Conservation (phyloP, 2,888 invertebrate genomes). For the Nephrotoma flavescens region DNA sequence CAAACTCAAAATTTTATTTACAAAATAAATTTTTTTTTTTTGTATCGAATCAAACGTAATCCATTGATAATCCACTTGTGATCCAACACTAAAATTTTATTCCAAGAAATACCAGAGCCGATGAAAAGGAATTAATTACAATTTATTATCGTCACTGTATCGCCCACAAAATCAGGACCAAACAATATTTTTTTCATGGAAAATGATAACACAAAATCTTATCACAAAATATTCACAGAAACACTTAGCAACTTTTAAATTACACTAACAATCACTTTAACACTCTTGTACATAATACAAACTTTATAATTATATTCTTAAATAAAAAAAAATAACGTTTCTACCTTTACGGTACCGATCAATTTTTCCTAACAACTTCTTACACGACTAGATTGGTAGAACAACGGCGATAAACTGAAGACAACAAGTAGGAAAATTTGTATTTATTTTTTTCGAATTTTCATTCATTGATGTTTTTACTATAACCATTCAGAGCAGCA, state of each 20-base stretch:
- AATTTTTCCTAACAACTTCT: not conserved
- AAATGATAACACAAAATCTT: not conserved
- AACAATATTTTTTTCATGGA: not conserved
- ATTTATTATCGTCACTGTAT: too few species aligned
- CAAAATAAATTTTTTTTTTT: too few species aligned
- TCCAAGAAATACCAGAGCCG: too few species aligned
- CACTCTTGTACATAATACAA: not conserved
- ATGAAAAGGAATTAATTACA: too few species aligned
- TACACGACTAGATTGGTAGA: not conserved
- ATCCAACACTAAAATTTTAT: too few species aligned
- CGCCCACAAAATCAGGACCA: not conserved
- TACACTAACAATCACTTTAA: not conserved
- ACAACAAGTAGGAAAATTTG: not conserved
- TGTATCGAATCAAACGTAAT: too few species aligned
- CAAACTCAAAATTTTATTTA: too few species aligned
- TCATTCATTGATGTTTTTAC: not conserved
- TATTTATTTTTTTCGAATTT: not conserved
- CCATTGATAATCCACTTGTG: too few species aligned
- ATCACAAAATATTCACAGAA: not conserved
- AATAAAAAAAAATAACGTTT: not conserved
- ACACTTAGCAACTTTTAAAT: not conserved
- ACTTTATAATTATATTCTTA: not conserved
- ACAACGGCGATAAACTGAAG: not conserved
- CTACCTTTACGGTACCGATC: not conserved
- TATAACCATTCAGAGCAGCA: not conserved